These are phyloP conservation scores for Prochilodus magdalenae DNA, from an alignment of 2,113 vertebrate genomes.

Conservation along the genomic window DNA sequence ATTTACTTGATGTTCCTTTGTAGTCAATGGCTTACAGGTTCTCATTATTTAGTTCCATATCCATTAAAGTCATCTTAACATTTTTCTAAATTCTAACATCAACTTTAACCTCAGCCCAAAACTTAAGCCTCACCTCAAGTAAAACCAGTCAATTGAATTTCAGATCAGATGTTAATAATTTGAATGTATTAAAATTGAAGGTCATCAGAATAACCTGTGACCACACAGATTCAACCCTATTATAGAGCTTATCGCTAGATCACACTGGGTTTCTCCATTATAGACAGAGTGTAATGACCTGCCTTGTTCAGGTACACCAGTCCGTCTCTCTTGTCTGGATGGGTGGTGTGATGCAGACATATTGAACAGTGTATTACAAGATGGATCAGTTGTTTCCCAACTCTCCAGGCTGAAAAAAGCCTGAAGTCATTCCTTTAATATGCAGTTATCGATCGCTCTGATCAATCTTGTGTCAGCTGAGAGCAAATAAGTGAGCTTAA, in stretches of 20 bases:
- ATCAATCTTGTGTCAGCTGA: conserved; percentile 72
- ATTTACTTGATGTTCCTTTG: too few relatives aligned
- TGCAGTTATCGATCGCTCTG: conserved; percentile 65
- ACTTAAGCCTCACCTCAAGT: background rate
- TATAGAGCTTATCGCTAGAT: too few relatives aligned
- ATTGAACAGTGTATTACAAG: conserved; percentile 50
- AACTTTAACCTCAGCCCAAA: background rate
- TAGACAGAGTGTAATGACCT: background rate
- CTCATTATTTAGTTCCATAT: too few relatives aligned
- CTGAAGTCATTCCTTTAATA: conserved; percentile 62
- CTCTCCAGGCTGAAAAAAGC: conserved; percentile 55
- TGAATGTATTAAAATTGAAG: background rate
- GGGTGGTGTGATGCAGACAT: conserved; percentile 57
- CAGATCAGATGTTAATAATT: background rate
- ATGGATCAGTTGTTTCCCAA: conserved; percentile 62
- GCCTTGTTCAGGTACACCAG: conserved; percentile 33
- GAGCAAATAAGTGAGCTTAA: conserved; percentile 69
- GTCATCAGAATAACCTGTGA: too few relatives aligned
- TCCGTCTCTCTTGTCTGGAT: conserved; percentile 27
- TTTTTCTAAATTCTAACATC: background rate
- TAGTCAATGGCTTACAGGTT: too few relatives aligned
- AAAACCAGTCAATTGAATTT: background rate
- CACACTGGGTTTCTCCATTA: conserved; percentile 25
- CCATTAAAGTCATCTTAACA: too few relatives aligned
- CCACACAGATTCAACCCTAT: too few relatives aligned